These are phyloP conservation scores for Drosophila mayaguana DNA, from an alignment of 2,888 invertebrate species.

Conservation along the genomic window DNA sequence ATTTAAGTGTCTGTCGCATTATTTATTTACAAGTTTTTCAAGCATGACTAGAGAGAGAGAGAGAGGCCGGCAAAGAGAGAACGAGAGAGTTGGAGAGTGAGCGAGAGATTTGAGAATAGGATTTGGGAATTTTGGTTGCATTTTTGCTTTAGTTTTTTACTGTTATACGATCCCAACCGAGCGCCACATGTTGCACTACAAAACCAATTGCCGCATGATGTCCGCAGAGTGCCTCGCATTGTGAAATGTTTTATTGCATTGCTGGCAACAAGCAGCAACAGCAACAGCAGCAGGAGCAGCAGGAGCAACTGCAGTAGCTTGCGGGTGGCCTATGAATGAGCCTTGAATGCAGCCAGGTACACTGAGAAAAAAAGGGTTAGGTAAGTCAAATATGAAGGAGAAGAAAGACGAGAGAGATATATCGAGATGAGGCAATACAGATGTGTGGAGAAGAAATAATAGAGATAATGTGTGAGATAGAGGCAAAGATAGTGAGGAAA, in stretches of 20 bases:
- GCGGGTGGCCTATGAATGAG: slow-evolving; percentile 33
- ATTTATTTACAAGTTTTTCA: slow-evolving; percentile 53
- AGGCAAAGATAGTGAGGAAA: too few relatives aligned
- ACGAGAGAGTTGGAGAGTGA: neutral
- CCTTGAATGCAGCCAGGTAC: neutral
- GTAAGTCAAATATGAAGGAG: too few relatives aligned
- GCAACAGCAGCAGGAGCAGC: slow-evolving; percentile 2
- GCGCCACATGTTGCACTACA: slow-evolving; percentile 54
- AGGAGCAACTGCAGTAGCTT: slow-evolving; percentile 15
- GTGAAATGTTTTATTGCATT: slow-evolving; percentile 71
- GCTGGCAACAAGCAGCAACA: slow-evolving; percentile 41
- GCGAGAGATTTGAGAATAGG: neutral
- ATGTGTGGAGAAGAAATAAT: too few relatives aligned
- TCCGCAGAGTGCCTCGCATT: slow-evolving; percentile 38
- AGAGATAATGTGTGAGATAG: too few relatives aligned
- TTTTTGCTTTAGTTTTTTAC: slow-evolving; percentile 14
- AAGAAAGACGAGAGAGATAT: neutral
- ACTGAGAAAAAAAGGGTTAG: neutral
- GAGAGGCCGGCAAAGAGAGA: too few relatives aligned
- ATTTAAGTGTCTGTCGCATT: slow-evolving; percentile 37
- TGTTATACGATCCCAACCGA: slow-evolving; percentile 32
- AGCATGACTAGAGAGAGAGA: slow-evolving; percentile 38
- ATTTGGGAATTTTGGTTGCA: slow-evolving; percentile 31
- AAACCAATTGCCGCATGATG: slow-evolving; percentile 62
- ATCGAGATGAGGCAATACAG: too few relatives aligned